Conservation (phyloP, 2,888 invertebrate genomes). For the Cantharis rufa region DNA sequence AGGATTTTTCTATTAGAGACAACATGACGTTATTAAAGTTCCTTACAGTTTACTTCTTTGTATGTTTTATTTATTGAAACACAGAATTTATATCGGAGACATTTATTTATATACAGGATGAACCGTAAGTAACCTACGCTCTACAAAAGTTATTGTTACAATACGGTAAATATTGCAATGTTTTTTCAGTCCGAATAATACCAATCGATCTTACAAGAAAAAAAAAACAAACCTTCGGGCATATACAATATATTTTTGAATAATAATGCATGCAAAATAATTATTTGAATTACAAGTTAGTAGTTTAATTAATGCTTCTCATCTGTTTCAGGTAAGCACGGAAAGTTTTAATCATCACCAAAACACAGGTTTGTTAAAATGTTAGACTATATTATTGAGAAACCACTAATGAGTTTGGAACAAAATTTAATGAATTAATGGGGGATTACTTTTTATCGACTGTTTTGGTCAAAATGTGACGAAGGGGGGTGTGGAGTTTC, state of each 20-base stretch:
- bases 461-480: not conserved
- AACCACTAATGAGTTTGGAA: not conserved
- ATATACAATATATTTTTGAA: not conserved
- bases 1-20: slow-evolving; percentile 13
- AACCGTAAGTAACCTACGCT: not conserved
- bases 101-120: not conserved
- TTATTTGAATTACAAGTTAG: not conserved
- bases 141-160: too few relatives aligned
- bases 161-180: too few relatives aligned
- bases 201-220: too few relatives aligned
- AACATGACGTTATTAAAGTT: not conserved
- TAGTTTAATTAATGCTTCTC: not conserved
- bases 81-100: not conserved
- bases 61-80: not conserved
- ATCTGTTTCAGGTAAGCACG: slow-evolving; percentile 5
- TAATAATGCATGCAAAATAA: not conserved
- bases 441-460: not conserved
- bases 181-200: too few relatives aligned
- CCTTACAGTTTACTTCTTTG: not conserved
- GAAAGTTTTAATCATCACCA: not conserved
- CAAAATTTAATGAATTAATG: not conserved
- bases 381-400: not conserved
- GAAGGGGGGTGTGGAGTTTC: not conserved
- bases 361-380: not conserved
- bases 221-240: too few relatives aligned